Base-by-base conservation (phyloP, 2,797 vertebrate species). In the Babyrousa celebensis region DNA sequence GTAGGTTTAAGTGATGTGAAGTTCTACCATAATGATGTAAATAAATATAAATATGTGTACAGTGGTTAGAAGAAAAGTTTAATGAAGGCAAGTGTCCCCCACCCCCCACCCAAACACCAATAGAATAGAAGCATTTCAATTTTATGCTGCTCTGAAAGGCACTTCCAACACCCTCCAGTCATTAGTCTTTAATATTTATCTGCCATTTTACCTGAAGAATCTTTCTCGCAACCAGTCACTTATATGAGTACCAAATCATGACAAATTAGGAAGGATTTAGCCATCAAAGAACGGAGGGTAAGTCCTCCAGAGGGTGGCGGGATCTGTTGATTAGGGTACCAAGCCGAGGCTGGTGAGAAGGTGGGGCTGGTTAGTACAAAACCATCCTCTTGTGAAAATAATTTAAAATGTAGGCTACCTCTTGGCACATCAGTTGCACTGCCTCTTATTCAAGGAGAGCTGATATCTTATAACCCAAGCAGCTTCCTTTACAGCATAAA, bases 331-430 rank as follows among this genome's bases (percentile, higher is more conserved):
- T 16, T 27, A 20, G 6, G n/a, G n/a, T 10, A 12, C 52, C 21
- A 20, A 29, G 16, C 20, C 52, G 16, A 63, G 12, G 25, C 29
- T 4, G 0, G 7, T 36, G 29, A 23, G 43, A 68, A 85, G 52
- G 3, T 29, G 3, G 2, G 6, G 21, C 32, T 36, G 3, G 58
- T 23, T 58, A 14, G 16, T 32, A 0, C 6, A 74, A 8, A 79
- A 68, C 72, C 9, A 27, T 2, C 29, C 56, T 93, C 77, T 40
- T 89, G 52, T n/a, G 82, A 97, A 93, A 85, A 56, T 58, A 67
- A 75, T 14, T n/a, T 4, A 40, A 85, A 86, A 67, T 60, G 27
- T 16, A 17, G 6, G 40, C 60, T 93, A 21, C 62, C 32, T 89
- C 27, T 40, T 70, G 54, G 12, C 43, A 71, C 21, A 25, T 65